These are phyloP conservation scores for Eupithecia insigniata DNA, from an alignment of 2,888 invertebrate genomes.

Conservation along the genomic window DNA sequence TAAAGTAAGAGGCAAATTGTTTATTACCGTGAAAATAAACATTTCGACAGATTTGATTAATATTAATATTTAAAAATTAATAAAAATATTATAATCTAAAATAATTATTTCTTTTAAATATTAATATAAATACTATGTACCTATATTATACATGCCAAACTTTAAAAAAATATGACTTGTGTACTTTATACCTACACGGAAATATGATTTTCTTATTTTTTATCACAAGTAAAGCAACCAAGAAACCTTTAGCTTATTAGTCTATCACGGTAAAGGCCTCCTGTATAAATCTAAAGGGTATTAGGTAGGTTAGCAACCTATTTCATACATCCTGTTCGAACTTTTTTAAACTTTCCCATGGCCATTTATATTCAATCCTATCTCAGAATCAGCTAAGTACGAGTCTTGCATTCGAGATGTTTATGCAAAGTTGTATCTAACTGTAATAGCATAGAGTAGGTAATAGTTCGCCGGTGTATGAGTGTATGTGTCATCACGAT, in stretches of 20 bases:
- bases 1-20: not conserved
- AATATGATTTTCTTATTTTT: too few relatives aligned
- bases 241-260: not conserved
- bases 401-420: constrained; percentile 32
- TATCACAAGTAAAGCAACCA: not conserved
- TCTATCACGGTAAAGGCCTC: not conserved
- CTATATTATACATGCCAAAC: too few relatives aligned
- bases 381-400: constrained; percentile 25
- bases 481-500: constrained; percentile 34
- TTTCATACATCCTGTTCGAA: constrained; percentile 4
- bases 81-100: too few relatives aligned
- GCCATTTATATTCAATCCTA: constrained; percentile 15
- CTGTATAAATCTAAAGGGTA: not conserved
- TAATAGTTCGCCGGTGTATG: constrained; percentile 31
- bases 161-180: too few relatives aligned
- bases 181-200: too few relatives aligned
- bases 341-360: constrained; percentile 13
- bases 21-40: not conserved
- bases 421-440: constrained; percentile 33
- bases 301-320: not conserved
- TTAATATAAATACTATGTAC: too few relatives aligned
- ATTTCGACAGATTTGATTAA: too few relatives aligned
- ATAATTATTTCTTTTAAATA: too few relatives aligned
- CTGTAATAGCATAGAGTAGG: constrained; percentile 25
- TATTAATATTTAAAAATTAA: too few relatives aligned